These are phyloP conservation scores for Gopherus flavomarginatus DNA, from an alignment of 2,113 vertebrate genomes.

Conservation along the genomic window DNA sequence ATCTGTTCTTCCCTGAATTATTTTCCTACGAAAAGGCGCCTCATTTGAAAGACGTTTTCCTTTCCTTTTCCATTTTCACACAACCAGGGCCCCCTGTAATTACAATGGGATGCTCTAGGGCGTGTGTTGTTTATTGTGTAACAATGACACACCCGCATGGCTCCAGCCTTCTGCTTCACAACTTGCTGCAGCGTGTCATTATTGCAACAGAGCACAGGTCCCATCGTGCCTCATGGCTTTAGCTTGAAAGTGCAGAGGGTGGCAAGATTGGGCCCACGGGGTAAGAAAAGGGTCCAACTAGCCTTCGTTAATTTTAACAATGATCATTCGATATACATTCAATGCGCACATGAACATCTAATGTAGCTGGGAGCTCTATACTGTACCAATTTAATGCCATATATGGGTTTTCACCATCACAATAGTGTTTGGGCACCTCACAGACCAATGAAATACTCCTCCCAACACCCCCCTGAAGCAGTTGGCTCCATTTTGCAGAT, in stretches of 20 bases:
- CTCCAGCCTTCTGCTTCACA: slow-evolving; percentile 46
- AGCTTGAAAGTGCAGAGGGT: accelerated
- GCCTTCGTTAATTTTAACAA: background rate
- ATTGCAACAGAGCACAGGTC: background rate
- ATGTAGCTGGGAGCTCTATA: background rate
- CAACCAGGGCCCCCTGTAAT: slow-evolving; percentile 60
- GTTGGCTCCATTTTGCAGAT: background rate
- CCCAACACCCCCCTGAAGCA: background rate
- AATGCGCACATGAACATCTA: background rate
- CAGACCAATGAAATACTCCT: background rate
- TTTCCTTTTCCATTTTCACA: slow-evolving; percentile 60
- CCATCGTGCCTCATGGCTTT: background rate
- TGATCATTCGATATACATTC: background rate
- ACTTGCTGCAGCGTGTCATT: slow-evolving; percentile 7
- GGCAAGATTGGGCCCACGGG: background rate
- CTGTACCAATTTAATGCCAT: background rate
- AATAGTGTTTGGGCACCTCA: background rate
- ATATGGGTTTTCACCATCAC: background rate
- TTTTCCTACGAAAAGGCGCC: slow-evolving; percentile 38
- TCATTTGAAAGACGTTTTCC: slow-evolving; percentile 61
- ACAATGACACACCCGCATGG: slow-evolving; percentile 50
- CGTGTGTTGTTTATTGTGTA: slow-evolving; percentile 69
- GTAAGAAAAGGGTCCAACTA: background rate
- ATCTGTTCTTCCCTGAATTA: slow-evolving; percentile 44
- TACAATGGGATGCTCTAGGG: slow-evolving; percentile 67